Base-by-base conservation (phyloP, 2,113 vertebrate genomes). In the Pteropus alecto region DNA sequence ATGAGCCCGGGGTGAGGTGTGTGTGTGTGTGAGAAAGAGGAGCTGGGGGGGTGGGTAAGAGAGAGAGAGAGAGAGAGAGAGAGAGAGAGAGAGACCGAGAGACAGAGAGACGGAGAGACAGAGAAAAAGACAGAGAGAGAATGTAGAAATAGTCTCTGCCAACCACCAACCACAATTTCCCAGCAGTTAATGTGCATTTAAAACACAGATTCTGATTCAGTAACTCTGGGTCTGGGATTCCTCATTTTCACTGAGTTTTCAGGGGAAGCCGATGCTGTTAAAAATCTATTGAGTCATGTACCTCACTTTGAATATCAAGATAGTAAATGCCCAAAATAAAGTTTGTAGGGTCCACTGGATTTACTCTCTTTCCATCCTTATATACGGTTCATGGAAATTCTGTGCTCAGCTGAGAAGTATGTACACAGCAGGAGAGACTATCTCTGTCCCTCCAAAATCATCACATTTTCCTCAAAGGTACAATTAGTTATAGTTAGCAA, bases 401-500 rank as follows among this genome's bases (percentile, higher is more conserved):
- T 18, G 3, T n/a, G 19, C 51, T 87, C 51, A 86, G 77, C 83
- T 18, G 19, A 84, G 6, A 30, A 51, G 43, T 65, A 16, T 10
- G 74, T 26, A 54, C 16, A 74, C 0, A 63, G 22, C 10, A 46
- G 4, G 14, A 6, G 15, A 58, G 68, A 14, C 4, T 16, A 19
- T 77, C 21, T 54, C 12, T n/a, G 19, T 4, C 28, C 3, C 18
- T 3, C 12, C 19, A 14, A 89, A 95, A 68, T 82, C 30, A n/a
- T 16, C 24, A 63, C 7, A 28, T 24, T 46, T 92, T 58, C 41
- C 51, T 84, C 71, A 85, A 60, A 94, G 35, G 63, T 54, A 65
- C 19, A 73, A 16, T 61, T 87, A 90, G 41, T 63, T 30, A 54
- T 82, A 96, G 63, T 87, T 94, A 95, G 33, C 76, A 84, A 88